Evolutionary conservation across 1,140 invertebrate species (phyloP).

Genomic region (Babylonia areolata): DNA sequence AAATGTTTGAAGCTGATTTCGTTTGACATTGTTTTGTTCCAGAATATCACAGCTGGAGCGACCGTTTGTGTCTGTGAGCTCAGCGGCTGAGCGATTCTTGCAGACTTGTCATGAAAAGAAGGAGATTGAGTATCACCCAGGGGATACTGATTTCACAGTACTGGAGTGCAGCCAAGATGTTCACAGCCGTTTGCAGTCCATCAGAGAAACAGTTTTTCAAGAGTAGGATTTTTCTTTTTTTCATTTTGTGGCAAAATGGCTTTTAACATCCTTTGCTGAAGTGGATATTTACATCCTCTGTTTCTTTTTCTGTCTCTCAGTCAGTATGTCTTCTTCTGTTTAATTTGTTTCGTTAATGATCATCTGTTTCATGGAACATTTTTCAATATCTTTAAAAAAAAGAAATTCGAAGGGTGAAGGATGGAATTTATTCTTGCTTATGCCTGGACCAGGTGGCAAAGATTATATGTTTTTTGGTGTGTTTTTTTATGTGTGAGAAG

Average conservation of each 20-base stretch:
- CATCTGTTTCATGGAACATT: neutral
- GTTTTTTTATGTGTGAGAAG: too few relatives aligned
- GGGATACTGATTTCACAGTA: neutral
- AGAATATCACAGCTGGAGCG: constrained; percentile 8
- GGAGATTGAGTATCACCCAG: constrained; percentile 11
- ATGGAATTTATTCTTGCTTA: too few relatives aligned
- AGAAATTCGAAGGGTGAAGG: too few relatives aligned
- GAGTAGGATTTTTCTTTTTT: neutral
- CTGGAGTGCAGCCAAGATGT: neutral
- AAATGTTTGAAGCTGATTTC: too few relatives aligned
- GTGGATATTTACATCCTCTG: too few relatives aligned
- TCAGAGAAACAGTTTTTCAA: constrained; percentile 4
- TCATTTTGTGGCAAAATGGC: neutral
- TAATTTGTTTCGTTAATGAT: neutral
- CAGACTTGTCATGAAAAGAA: constrained; percentile 8
- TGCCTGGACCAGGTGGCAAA: too few relatives aligned
- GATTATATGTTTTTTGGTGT: too few relatives aligned
- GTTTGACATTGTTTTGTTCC: neutral
- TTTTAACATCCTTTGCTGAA: too few relatives aligned
- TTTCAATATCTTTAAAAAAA: too few relatives aligned
- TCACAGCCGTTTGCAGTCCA: neutral
- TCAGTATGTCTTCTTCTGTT: neutral
- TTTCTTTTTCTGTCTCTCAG: too few relatives aligned
- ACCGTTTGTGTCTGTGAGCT: constrained; percentile 1
- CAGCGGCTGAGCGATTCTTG: neutral